Evolutionary conservation across 1,140 invertebrate species (phyloP).

Genomic region (Choristoneura fumiferana): DNA sequence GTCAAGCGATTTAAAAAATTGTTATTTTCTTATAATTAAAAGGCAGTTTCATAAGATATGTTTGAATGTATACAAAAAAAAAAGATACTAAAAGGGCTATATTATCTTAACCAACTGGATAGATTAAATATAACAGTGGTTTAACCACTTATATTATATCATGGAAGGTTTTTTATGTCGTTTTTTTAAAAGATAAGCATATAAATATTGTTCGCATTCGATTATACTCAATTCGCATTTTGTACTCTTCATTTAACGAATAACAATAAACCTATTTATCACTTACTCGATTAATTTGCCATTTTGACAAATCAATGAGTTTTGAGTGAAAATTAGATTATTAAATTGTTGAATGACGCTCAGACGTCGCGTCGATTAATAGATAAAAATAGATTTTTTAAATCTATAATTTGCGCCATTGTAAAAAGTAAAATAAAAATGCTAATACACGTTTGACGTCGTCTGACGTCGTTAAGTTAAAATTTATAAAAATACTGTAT

Average conservation of each 20-base stretch:
- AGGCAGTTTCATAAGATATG: conserved; percentile 16
- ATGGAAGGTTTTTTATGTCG: not conserved
- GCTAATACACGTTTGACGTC: too few relatives aligned
- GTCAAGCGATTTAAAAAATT: conserved; percentile 8
- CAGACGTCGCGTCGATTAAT: not conserved
- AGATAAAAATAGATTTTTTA: not conserved
- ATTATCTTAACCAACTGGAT: not conserved
- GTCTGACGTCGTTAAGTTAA: too few relatives aligned
- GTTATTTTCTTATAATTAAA: conserved; percentile 9
- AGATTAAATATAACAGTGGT: not conserved
- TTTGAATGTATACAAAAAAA: not conserved
- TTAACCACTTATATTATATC: not conserved
- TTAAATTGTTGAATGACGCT: not conserved
- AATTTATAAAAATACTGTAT: conserved; percentile 8
- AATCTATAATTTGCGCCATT: not conserved
- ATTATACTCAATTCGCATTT: too few relatives aligned
- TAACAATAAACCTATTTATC: too few relatives aligned
- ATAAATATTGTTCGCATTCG: too few relatives aligned
- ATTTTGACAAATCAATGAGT: too few relatives aligned
- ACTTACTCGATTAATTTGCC: too few relatives aligned
- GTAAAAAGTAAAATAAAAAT: too few relatives aligned
- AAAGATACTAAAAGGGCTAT: not conserved
- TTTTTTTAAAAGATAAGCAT: not conserved
- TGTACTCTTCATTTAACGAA: too few relatives aligned
- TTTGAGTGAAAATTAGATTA: not conserved